Conservation (phyloP, 2,888 invertebrate genomes). For the Tipula helvola region DNA sequence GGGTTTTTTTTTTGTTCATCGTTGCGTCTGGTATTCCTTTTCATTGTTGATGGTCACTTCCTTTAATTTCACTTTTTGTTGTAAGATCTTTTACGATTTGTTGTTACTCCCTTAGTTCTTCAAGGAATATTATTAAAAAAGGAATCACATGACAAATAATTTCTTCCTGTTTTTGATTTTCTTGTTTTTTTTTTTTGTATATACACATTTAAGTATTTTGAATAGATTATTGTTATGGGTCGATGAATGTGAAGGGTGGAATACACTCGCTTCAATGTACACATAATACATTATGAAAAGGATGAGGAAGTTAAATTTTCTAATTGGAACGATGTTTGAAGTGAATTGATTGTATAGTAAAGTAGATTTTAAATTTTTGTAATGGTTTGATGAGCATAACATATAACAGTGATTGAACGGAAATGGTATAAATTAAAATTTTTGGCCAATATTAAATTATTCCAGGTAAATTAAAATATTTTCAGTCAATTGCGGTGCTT, state of each 20-base stretch:
- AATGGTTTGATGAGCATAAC: not conserved
- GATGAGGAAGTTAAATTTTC: not conserved
- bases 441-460: too few species aligned
- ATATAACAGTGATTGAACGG: not conserved
- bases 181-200: not conserved
- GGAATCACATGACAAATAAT: constrained; percentile 4
- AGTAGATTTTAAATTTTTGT: not conserved
- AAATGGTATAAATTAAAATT: too few species aligned
- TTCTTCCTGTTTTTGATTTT: not conserved
- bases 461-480: too few species aligned
- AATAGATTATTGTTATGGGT: not conserved
- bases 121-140: not conserved
- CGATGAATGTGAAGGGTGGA: not conserved
- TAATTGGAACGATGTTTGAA: not conserved
- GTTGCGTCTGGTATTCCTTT: not conserved
- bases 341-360: not conserved
- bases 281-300: not conserved
- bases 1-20: not conserved
- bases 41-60: not conserved
- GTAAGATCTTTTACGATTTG: not conserved
- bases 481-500: too few species aligned
- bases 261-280: not conserved
- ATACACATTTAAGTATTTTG: not conserved
- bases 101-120: not conserved
- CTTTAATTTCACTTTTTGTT: not conserved